Percentiles rank a stretch among this genome's conserved stretches.
phyloP scores from a whole-genome alignment of 2,888 invertebrate species.

The Galerucella nymphaeae region DNA sequence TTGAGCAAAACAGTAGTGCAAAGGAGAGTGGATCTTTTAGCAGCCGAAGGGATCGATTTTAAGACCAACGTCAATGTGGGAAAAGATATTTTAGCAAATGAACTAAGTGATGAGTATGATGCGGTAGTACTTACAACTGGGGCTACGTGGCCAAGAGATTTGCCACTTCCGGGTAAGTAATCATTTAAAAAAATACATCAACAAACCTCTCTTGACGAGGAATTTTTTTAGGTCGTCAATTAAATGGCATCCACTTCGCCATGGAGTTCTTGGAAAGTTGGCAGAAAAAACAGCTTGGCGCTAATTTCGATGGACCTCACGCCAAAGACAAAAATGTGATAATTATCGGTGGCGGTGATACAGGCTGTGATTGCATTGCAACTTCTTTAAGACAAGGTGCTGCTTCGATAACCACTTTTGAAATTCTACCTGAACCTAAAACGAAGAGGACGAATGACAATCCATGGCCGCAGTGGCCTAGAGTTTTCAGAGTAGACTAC shows the following conservation, averaged over 20 bases:
- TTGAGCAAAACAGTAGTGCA: slow-evolving; percentile 93
- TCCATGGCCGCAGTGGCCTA: slow-evolving; percentile 99
- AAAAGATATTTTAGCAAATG: slow-evolving; percentile 85
- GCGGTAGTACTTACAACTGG: slow-evolving; percentile 92
- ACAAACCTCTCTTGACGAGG: too few relatives aligned
- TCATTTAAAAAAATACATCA: not conserved
- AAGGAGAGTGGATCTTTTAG: slow-evolving; percentile 85
- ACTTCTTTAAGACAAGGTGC: slow-evolving; percentile 96
- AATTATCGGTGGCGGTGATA: slow-evolving; percentile 89
- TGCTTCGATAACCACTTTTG: slow-evolving; percentile 90
- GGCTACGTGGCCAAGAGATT: slow-evolving; percentile 96
- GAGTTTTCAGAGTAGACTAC: slow-evolving; percentile 96
- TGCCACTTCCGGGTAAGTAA: slow-evolving; percentile 77
- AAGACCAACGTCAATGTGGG: slow-evolving; percentile 92
- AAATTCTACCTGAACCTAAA: slow-evolving; percentile 95
- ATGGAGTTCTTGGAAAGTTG: slow-evolving; percentile 97
- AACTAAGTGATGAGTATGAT: slow-evolving; percentile 76
- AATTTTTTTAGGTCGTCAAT: slow-evolving; percentile 71
- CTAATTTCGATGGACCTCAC: slow-evolving; percentile 68
- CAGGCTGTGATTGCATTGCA: slow-evolving; percentile 97
- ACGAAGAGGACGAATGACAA: slow-evolving; percentile 84
- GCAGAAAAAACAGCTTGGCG: slow-evolving; percentile 93
- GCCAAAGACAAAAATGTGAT: slow-evolving; percentile 96
- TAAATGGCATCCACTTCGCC: slow-evolving; percentile 95
- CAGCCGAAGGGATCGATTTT: slow-evolving; percentile 87